phyloP scores from a whole-genome alignment of 2,888 invertebrate species.

The Trichopoda pennipes region DNA sequence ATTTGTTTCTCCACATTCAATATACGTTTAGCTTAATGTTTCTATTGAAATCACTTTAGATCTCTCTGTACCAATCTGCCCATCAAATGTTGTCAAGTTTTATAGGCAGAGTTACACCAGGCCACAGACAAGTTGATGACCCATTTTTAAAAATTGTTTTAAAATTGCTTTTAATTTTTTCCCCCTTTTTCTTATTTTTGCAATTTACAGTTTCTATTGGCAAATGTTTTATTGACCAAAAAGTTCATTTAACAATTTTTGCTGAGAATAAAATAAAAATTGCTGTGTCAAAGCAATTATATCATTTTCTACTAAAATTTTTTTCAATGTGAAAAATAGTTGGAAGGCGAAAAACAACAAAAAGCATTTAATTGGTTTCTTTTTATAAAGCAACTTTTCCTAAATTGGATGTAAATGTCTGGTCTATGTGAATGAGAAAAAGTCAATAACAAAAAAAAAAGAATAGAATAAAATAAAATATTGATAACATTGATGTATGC shows the following conservation, averaged over 20 bases:
- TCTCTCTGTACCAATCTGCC: neutral
- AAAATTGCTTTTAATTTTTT: constrained; percentile 12
- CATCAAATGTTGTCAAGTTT: constrained; percentile 50
- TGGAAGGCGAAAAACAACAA: neutral
- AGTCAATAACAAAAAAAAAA: too few species aligned
- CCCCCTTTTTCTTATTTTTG: neutral
- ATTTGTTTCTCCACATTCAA: neutral
- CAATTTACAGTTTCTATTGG: constrained; percentile 31
- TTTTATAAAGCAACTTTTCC: neutral
- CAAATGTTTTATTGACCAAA: constrained; percentile 26
- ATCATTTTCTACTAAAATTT: constrained; percentile 35
- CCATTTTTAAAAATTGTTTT: constrained; percentile 40
- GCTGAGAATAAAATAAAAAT: constrained; percentile 13
- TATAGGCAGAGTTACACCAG: constrained; percentile 22
- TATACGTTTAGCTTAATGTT: constrained; percentile 21
- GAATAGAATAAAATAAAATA: too few species aligned
- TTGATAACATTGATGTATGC: too few species aligned
- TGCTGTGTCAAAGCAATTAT: constrained; percentile 45
- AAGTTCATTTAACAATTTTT: constrained; percentile 26
- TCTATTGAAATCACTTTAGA: constrained; percentile 47
- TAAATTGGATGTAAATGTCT: neutral
- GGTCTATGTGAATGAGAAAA: neutral
- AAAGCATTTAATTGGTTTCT: constrained; percentile 21
- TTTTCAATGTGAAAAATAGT: neutral
- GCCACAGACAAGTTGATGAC: constrained; percentile 51